These are phyloP conservation scores for Drosophila crucigera DNA, from an alignment of 2,888 invertebrate species.

Conservation along the genomic window DNA sequence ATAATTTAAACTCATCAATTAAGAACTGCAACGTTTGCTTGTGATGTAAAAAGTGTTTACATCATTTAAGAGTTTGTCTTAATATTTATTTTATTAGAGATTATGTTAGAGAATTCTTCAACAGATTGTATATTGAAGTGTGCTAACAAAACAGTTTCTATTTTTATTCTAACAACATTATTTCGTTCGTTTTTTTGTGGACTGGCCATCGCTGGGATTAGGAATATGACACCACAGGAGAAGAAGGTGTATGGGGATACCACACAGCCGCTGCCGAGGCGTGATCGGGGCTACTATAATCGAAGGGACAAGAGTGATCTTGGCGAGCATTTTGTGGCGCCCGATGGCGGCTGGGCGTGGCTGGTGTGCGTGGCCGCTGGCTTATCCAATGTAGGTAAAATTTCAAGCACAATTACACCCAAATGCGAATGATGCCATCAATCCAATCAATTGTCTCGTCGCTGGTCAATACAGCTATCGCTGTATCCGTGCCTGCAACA, in stretches of 20 bases:
- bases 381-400: conserved; percentile 89
- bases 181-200: background rate
- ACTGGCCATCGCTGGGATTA: background rate
- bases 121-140: no score
- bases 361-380: conserved; percentile 90
- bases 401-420: background rate
- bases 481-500: conserved; percentile 89
- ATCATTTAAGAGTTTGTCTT: background rate
- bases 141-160: no score
- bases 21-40: background rate
- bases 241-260: conserved; percentile 75
- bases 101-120: background rate
- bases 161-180: background rate
- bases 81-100: background rate
- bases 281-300: conserved; percentile 56
- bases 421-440: background rate
- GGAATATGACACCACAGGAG: conserved; percentile 26
- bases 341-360: conserved; percentile 92
- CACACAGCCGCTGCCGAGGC: conserved; percentile 68
- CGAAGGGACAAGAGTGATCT: conserved; percentile 82
- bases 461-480: conserved; percentile 86
- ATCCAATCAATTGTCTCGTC: background rate
- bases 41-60: background rate
- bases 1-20: background rate
- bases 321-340: conserved; percentile 88